Evolutionary conservation across 2,888 invertebrate species (phyloP), one percentile per base, ranked within the genome.

Genomic region (Parnassius mnemosyne): DNA sequence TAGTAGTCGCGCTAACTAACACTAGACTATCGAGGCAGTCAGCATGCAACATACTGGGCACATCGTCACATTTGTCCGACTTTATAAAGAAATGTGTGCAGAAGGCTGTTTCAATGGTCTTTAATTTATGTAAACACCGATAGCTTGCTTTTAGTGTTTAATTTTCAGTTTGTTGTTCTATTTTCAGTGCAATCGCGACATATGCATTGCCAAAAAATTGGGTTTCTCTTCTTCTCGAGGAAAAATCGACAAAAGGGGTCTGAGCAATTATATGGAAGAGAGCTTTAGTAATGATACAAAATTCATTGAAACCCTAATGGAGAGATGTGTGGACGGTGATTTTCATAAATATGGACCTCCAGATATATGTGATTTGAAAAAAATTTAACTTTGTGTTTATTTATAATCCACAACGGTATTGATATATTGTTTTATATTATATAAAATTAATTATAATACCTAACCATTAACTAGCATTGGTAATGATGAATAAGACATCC

Each of bases 321-420:
- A 57, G 9, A 42, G 5, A 11, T 57, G 57, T 51, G 43, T 51
- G 9, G 42, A 59, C 1, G 58, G 52, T 5, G 44, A 58, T 11
- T 51, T 58, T n/a, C 11, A 51, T 25, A 58, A 58, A 9, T 58
- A 49, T 58, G 58, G 58, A 11, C 43, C 58, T 11, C 13, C 11
- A n/a, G 58, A 58, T 10, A 52, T 43, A 9, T 58, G 58, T 16
- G 51, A 58, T 5, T 11, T 52, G 25, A 58, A 58, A 16, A 58
- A 58, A 25, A 10, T 44, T 3, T 52, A 52, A 51, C 44, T 52
- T 5, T 58, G 58, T 25, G 11, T 52, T 13, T 13, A 44, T 12
- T 58, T 58, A 16, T 16, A 43, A 52, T 9, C 44, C 20, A 16
- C 44, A 25, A 10, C 51, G 58, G 58, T 58, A 58, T 11, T 49